Evolutionary conservation across 2,113 vertebrate species (phyloP).

Genomic region (Eclectus roratus): DNA sequence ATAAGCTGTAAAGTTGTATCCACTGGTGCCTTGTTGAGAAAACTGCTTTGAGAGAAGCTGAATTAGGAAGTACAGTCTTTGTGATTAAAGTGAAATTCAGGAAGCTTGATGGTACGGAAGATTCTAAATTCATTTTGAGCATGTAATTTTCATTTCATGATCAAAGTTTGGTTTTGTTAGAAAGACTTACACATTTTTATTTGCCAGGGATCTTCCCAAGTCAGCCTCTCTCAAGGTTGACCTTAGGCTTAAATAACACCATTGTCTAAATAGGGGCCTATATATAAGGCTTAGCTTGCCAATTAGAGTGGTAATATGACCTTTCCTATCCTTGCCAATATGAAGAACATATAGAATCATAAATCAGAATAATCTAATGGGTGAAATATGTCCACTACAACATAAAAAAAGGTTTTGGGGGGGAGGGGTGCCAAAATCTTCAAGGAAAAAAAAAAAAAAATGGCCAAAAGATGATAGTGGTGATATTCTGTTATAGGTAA

Average conservation of each 20-base stretch:
- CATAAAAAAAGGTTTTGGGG: not conserved
- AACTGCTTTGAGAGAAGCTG: not conserved
- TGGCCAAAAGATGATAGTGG: not conserved
- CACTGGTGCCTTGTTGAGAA: not conserved
- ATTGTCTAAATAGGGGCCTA: not conserved
- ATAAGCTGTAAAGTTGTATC: not conserved
- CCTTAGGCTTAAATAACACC: slow-evolving; percentile 49
- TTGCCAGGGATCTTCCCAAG: not conserved
- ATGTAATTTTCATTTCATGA: not conserved
- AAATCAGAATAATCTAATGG: not conserved
- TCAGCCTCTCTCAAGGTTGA: not conserved
- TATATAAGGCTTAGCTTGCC: not conserved
- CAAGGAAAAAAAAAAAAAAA: not conserved
- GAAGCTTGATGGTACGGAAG: not conserved
- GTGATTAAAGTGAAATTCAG: not conserved
- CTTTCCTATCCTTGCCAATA: not conserved
- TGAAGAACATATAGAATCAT: not conserved
- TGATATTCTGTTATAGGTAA: not conserved
- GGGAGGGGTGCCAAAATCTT: not conserved
- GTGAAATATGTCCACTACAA: not conserved
- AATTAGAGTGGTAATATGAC: not conserved
- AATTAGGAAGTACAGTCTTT: not conserved
- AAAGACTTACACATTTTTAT: not conserved
- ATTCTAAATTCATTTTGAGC: not conserved
- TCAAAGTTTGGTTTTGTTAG: not conserved